Evolutionary conservation across 2,888 invertebrate species (phyloP), one percentile per base, ranked within the genome.

Genomic region (Frankliniella intonsa): DNA sequence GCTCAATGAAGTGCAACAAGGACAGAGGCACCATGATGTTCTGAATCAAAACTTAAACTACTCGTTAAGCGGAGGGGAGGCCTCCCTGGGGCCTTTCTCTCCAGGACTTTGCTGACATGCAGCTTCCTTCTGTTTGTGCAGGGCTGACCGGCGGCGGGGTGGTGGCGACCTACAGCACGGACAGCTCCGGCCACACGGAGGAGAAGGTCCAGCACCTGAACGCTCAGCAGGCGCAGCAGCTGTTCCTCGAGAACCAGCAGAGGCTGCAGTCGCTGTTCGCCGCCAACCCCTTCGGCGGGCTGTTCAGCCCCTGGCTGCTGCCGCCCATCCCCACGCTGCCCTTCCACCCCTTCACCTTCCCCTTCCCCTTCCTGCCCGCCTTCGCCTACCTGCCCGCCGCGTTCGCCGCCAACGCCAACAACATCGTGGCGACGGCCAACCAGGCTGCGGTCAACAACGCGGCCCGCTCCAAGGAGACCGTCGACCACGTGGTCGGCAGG

Each of bases 321-420:
- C 69, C 69, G 69, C 69, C 69, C 69, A n/a, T 76, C 11, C 25
- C 25, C 25, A 25, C 69, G 22, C 25, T 25, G 22, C 69, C 69
- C 69, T 76, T 76, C 69, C 22, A 17, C 14, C 7, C 22, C 69
- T 76, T 76, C 69, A 22, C 69, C 22, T 62, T 62, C 62, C 62
- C 22, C 25, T 25, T 76, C 69, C 69, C 69, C 22, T 25, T 25
- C 22, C 69, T 76, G 25, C 25, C 25, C 69, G 69, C 69, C 25
- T 76, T 22, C 69, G 69, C 69, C 25, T 76, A 76, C 25, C 69
- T 76, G 69, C 69, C 69, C 69, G 69, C 69, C 69, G 69, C 69
- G 11, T 10, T 76, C 22, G 69, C 69, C 22, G 69, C 69, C 69
- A 76, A 76, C 69, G 69, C 25, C 69, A 76, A 76, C 69, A 76